Evolutionary conservation across 2,888 invertebrate genomes (phyloP), one percentile per base, ranked within the genome.

Genomic region (Mycalesis mineus): DNA sequence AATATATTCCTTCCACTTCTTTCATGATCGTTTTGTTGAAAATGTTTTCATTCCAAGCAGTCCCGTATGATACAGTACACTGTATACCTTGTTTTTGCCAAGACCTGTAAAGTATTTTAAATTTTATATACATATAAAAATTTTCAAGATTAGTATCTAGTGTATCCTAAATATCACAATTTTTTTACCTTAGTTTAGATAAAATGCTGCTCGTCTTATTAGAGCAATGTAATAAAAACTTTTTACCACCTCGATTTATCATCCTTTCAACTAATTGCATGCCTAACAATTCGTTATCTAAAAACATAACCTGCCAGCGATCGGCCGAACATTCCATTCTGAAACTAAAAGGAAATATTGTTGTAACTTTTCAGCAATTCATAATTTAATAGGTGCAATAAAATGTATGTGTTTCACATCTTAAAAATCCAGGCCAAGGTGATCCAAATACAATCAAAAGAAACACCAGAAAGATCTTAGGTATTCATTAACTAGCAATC

Each of bases 181-280:
- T 8, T 36, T 7, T 17, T 36, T 64, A 80, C 80, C 61, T 58
- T 31, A 72, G 52, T 52, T 54, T 57, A 28, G 39, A 61, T 17
- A 52, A 28, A 14, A 63, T 17, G 31, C 33, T 33, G n/a, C 33
- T 41, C 41, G 70, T 66, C 29, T 60, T 52, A 17, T 62, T 44
- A 11, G 58, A 6, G 6, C 64, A 62, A 22, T 73, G 66, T 2
- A 81, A 22, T 15, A 60, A 57, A 1, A 81, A 49, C n/a, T 71
- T 75, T 17, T 47, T 72, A 2, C 76, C 80, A 0, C 83, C 83
- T 6, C 74, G 71, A 2, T 58, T 62, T 1, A 80, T 65, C 8
- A 82, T 62, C 44, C 66, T 69, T 2, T 77, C 72, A 0, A 71
- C 72, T 1, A 81, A 39, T 13, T 72, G 71, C 0, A 78, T 36